Evolutionary conservation across 1,140 invertebrate species (phyloP).

Genomic region (Centruroides sculpturatus): DNA sequence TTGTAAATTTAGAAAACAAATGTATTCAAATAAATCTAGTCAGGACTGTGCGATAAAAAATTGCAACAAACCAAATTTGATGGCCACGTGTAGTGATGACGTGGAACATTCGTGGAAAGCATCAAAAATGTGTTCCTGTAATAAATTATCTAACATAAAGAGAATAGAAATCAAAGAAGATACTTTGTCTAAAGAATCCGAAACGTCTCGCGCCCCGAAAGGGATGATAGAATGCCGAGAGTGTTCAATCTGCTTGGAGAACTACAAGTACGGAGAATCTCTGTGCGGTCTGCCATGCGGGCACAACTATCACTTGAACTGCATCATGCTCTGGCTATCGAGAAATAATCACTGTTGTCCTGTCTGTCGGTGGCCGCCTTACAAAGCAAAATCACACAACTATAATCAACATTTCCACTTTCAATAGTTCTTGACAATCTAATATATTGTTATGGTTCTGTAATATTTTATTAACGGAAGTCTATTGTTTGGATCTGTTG

Average conservation of each 20-base stretch:
- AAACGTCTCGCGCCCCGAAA: conserved; percentile 8
- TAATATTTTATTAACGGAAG: too few relatives aligned
- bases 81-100: too few relatives aligned
- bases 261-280: conserved; percentile 25
- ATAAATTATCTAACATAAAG: too few relatives aligned
- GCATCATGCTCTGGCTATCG: conserved; percentile 36
- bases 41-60: too few relatives aligned
- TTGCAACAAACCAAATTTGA: too few relatives aligned
- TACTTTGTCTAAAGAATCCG: too few relatives aligned
- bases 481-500: too few relatives aligned
- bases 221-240: conserved; percentile 27
- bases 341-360: conserved; percentile 40
- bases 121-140: too few relatives aligned
- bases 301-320: conserved; percentile 38
- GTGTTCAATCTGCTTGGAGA: conserved; percentile 41
- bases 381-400: conserved; percentile 23
- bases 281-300: conserved; percentile 39
- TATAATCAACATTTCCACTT: conserved; percentile 8
- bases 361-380: conserved; percentile 39
- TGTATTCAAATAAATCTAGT: background rate
- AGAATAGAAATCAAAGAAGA: too few relatives aligned
- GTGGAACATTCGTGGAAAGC: too few relatives aligned
- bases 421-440: background rate
- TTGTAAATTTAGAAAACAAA: background rate
- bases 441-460: background rate